These are phyloP conservation scores for Eira barbara DNA, from an alignment of 2,113 vertebrate genomes.

Conservation along the genomic window DNA sequence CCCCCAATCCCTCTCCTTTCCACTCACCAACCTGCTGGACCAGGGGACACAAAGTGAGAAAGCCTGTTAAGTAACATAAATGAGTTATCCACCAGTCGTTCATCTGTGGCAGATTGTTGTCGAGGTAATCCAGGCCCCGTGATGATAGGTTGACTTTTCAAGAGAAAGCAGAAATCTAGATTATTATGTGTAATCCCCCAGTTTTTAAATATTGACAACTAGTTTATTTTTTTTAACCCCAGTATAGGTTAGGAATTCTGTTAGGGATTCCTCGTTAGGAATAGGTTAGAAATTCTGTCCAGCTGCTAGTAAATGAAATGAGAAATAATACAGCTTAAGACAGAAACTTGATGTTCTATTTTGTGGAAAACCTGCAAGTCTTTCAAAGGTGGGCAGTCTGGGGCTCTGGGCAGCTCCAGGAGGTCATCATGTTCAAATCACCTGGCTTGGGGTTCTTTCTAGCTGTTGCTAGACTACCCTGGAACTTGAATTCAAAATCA, in stretches of 20 bases:
- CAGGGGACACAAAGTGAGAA: neutral
- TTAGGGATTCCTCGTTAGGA: neutral
- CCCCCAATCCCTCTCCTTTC: neutral
- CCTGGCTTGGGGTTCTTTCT: neutral
- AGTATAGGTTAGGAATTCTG: neutral
- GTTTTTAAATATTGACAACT: neutral
- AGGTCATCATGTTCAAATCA: neutral
- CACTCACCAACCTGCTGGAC: neutral
- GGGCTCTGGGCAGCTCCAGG: neutral
- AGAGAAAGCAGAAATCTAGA: neutral
- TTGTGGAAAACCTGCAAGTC: neutral
- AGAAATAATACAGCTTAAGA: neutral
- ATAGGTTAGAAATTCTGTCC: constrained; percentile 20
- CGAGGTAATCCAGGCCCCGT: neutral
- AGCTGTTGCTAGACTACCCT: neutral
- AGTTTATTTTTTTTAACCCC: neutral
- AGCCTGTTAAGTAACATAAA: neutral
- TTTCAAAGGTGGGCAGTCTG: neutral
- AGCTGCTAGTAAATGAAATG: neutral
- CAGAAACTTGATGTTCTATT: neutral
- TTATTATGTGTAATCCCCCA: neutral
- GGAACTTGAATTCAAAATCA: neutral
- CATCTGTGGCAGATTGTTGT: neutral
- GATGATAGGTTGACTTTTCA: neutral
- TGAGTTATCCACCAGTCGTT: neutral